Conservation (phyloP, 2,888 invertebrate species). For the Drosophila rellima region DNA sequence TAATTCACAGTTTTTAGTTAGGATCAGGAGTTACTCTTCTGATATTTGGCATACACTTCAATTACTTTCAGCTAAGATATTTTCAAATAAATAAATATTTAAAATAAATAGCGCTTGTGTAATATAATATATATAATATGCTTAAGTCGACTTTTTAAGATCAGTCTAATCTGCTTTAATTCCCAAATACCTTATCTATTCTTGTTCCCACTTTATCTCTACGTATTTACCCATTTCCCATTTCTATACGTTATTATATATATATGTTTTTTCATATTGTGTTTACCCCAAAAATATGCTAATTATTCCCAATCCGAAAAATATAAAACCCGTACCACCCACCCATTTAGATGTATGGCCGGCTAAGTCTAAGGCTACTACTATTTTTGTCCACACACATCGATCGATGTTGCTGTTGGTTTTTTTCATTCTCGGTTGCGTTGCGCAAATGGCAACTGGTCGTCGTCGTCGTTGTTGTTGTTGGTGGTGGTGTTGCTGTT, state of each 20-base stretch:
- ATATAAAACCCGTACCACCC: slow-evolving; percentile 27
- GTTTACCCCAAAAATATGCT: slow-evolving; percentile 33
- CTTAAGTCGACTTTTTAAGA: neutral
- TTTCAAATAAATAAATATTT: neutral
- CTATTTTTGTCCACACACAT: slow-evolving; percentile 64
- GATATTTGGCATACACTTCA: neutral
- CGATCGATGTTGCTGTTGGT: slow-evolving; percentile 67
- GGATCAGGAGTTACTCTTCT: neutral
- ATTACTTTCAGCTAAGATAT: too few relatives aligned
- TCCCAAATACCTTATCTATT: too few relatives aligned
- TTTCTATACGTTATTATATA: neutral
- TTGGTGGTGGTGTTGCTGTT: slow-evolving; percentile 25
- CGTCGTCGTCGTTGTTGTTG: slow-evolving; percentile 42
- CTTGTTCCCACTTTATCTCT: too few relatives aligned
- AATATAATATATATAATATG: neutral
- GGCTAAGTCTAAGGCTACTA: slow-evolving; percentile 36
- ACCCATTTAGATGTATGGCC: slow-evolving; percentile 31
- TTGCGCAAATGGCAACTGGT: slow-evolving; percentile 79
- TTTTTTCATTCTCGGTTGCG: slow-evolving; percentile 52
- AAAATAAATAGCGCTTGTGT: too few relatives aligned
- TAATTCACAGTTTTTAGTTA: neutral
- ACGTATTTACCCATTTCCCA: neutral
- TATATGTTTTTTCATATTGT: neutral
- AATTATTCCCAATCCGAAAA: slow-evolving; percentile 19
- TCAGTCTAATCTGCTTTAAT: neutral